Conservation (phyloP, 1,140 invertebrate genomes). For the Bathynomus jamesi region DNA sequence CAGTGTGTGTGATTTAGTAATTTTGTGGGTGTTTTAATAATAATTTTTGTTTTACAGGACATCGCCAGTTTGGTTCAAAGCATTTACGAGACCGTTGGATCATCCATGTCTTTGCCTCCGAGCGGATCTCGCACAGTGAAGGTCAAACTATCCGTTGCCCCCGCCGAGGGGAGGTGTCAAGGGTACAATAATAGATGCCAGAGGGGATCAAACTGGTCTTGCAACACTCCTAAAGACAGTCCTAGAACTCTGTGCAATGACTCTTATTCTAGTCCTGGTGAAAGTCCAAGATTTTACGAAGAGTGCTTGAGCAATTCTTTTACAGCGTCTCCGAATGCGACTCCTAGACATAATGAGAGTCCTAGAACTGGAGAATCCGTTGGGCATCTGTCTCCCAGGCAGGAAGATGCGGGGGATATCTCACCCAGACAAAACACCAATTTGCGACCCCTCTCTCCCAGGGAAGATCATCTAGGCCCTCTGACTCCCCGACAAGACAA, state of each 20-base stretch:
- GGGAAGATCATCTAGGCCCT: too few species aligned
- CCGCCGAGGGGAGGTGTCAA: constrained; percentile 39
- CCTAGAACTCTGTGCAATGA: constrained; percentile 32
- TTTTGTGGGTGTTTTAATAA: too few species aligned
- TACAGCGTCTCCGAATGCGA: constrained; percentile 39
- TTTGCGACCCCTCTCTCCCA: too few species aligned
- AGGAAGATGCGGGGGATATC: too few species aligned
- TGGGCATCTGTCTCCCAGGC: constrained; percentile 13
- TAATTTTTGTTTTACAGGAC: too few species aligned
- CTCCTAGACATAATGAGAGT: neutral
- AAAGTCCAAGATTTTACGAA: constrained; percentile 42
- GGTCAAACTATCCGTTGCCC: constrained; percentile 76
- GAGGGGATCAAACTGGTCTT: constrained; percentile 38
- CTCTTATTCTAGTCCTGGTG: constrained; percentile 44
- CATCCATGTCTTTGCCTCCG: neutral
- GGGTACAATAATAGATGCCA: constrained; percentile 9
- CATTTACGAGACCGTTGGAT: neutral
- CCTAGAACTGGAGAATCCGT: neutral
- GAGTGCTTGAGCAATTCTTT: constrained; percentile 76
- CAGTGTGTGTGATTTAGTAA: too few species aligned
- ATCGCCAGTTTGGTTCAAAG: constrained; percentile 69
- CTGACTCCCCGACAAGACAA: too few species aligned
- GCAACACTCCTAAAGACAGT: neutral
- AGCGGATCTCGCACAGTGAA: constrained; percentile 51
- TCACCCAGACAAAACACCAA: too few species aligned